Conservation (phyloP, 2,113 vertebrate genomes). For the Pogona vitticeps region DNA sequence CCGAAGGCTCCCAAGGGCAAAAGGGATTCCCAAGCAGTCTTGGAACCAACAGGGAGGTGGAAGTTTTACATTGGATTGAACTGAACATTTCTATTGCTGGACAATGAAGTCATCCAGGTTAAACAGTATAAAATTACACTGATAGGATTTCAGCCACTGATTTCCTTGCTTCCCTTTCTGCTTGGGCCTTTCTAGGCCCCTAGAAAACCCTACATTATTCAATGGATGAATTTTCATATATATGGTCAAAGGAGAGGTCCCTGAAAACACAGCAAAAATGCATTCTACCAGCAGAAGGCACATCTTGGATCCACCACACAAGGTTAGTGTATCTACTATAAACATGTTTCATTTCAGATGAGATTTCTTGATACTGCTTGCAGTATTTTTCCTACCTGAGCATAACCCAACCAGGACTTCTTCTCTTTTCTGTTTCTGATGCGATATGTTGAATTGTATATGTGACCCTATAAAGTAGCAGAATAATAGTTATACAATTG, state of each 20-base stretch:
- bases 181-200: not conserved
- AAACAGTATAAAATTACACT: too few species aligned
- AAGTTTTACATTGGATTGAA: too few species aligned
- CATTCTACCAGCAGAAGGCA: not conserved
- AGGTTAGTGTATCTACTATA: not conserved
- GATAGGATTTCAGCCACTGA: not conserved
- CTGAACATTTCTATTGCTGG: too few species aligned
- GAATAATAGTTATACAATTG: constrained; percentile 41
- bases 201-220: not conserved
- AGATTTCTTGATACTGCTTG: not conserved
- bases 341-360: constrained; percentile 14
- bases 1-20: too few species aligned
- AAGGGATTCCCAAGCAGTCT: too few species aligned
- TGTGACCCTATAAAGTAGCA: constrained; percentile 88
- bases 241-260: not conserved
- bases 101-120: too few species aligned
- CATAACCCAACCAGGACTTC: constrained; percentile 97
- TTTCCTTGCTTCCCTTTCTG: not conserved
- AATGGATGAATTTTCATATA: too few species aligned
- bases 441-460: constrained; percentile 98
- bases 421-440: constrained; percentile 97
- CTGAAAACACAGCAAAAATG: not conserved
- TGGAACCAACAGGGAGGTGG: too few species aligned
- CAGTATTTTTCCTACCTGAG: constrained; percentile 85
- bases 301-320: not conserved